Percentiles rank a stretch among this genome's conserved stretches.
Conservation (phyloP, 2,113 vertebrate genomes). For the Alethe castanea region DNA sequence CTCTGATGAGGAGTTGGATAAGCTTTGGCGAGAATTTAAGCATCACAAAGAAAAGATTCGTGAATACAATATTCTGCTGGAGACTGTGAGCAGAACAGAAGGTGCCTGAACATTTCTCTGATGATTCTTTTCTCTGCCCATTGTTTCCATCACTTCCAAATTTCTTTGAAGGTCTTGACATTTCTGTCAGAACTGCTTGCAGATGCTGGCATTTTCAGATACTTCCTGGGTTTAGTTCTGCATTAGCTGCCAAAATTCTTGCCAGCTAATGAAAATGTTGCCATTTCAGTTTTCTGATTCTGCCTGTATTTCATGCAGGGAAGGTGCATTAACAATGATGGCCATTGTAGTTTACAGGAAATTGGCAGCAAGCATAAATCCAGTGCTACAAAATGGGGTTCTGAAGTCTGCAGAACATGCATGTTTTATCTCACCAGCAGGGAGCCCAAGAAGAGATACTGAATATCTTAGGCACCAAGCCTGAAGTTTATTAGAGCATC, state of each 20-base stretch:
- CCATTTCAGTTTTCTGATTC: not conserved
- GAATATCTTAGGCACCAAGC: not conserved
- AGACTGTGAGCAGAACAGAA: constrained; percentile 87
- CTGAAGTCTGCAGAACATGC: not conserved
- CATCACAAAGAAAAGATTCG: constrained; percentile 91
- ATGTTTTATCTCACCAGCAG: not conserved
- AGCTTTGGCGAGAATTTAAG: constrained; percentile 87
- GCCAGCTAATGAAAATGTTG: not conserved
- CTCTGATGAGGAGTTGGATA: constrained; percentile 85
- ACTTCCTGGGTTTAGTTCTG: not conserved
- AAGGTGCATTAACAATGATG: not conserved
- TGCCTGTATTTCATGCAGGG: not conserved
- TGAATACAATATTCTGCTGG: constrained; percentile 90
- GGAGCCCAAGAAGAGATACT: not conserved
- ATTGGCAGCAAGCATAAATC: not conserved
- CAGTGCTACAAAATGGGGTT: not conserved
- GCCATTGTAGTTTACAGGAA: not conserved
- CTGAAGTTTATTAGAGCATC: not conserved
- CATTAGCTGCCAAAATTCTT: not conserved
- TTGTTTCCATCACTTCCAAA: not conserved
- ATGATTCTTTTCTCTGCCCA: not conserved
- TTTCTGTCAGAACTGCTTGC: not conserved
- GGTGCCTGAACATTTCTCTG: constrained; percentile 66
- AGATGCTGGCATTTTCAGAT: constrained; percentile 2
- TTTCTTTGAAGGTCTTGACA: not conserved